Conservation (phyloP, 2,888 invertebrate genomes). For the Callimorpha dominula region DNA sequence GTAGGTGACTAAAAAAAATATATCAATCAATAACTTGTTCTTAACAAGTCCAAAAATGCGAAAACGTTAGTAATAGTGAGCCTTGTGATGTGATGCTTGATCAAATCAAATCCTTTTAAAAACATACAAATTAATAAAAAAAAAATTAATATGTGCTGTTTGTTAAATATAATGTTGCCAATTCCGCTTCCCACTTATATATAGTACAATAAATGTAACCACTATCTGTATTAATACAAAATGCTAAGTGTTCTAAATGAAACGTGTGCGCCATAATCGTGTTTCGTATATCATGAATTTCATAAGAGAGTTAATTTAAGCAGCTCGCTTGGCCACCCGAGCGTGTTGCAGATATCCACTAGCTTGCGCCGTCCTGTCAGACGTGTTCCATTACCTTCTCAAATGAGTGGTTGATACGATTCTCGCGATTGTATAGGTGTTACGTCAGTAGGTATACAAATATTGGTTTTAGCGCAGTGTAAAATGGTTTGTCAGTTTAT, state of each 20-base stretch:
- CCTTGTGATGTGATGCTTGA: neutral
- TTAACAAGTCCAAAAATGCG: neutral
- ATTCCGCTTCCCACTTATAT: too few species aligned
- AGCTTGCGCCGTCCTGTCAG: constrained; percentile 51
- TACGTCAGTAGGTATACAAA: constrained; percentile 60
- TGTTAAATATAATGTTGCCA: too few species aligned
- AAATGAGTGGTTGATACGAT: constrained; percentile 59
- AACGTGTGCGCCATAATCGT: constrained; percentile 49
- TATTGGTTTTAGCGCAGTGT: constrained; percentile 64
- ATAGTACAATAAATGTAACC: neutral
- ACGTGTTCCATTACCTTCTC: constrained; percentile 58
- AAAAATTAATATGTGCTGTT: too few species aligned
- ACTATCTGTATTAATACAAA: neutral
- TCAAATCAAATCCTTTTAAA: neutral
- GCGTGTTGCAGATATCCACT: constrained; percentile 62
- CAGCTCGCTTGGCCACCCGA: constrained; percentile 68
- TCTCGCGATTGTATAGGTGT: constrained; percentile 64
- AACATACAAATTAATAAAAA: too few species aligned
- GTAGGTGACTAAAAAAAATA: neutral
- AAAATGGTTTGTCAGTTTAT: constrained; percentile 68
- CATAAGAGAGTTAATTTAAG: constrained; percentile 68
- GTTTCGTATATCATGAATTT: constrained; percentile 67
- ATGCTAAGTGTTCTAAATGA: neutral
- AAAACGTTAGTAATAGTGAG: neutral
- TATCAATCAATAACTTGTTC: neutral